Conservation (phyloP, 2,888 invertebrate genomes). For the Microplitis deprimator region DNA sequence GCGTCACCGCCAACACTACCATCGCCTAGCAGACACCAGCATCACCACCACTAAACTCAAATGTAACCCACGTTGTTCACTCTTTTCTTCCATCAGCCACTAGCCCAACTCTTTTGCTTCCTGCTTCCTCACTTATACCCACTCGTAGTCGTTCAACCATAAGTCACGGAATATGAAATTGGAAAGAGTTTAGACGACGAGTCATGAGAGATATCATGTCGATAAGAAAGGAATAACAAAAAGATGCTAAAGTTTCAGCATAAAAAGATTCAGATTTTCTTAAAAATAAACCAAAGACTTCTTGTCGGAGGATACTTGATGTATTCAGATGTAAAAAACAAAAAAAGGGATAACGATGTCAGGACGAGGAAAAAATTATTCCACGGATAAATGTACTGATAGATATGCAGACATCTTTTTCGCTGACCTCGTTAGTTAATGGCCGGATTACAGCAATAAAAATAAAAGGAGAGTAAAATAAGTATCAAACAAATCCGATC, state of each 20-base stretch:
- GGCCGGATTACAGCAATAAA: slow-evolving; percentile 20
- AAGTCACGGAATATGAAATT: slow-evolving; percentile 58
- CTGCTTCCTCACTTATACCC: slow-evolving; percentile 42
- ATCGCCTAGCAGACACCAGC: not conserved
- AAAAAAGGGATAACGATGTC: slow-evolving; percentile 20
- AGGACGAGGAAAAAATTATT: slow-evolving; percentile 1
- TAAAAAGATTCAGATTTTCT: not conserved
- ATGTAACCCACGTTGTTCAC: not conserved
- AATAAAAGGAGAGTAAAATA: not conserved
- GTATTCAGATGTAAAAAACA: not conserved
- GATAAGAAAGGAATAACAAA: slow-evolving; percentile 2
- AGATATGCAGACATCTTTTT: slow-evolving; percentile 16
- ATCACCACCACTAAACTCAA: slow-evolving; percentile 16
- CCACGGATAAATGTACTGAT: not conserved
- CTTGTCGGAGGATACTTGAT: not conserved
- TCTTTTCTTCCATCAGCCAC: no score
- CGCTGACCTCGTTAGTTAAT: slow-evolving; percentile 28
- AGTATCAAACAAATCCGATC: not conserved
- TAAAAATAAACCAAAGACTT: not conserved
- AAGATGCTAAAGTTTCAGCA: not conserved
- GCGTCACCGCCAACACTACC: slow-evolving; percentile 24
- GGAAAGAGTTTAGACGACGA: slow-evolving; percentile 53
- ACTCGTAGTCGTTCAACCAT: slow-evolving; percentile 42
- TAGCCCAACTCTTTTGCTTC: not conserved
- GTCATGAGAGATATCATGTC: slow-evolving; percentile 27